These are phyloP conservation scores for Phalera bucephala DNA, from an alignment of 2,888 invertebrate genomes.

Conservation along the genomic window DNA sequence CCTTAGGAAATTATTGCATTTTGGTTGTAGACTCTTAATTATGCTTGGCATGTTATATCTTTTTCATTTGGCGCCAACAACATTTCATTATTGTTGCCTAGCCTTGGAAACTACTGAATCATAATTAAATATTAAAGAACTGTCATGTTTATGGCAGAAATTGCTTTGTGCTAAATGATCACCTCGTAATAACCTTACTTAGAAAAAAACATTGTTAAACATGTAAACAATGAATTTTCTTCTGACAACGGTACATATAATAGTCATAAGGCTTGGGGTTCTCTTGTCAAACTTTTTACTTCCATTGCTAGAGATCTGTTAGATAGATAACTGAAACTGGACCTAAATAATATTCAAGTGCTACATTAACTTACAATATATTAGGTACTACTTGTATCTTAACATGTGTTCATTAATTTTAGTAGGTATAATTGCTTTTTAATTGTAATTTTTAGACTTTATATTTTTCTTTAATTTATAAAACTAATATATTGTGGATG, in stretches of 20 bases:
- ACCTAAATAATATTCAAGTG: neutral
- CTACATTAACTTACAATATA: neutral
- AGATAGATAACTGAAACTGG: neutral
- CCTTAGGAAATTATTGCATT: slow-evolving; percentile 40
- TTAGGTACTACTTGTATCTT: neutral
- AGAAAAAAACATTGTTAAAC: too few relatives aligned
- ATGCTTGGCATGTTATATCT: slow-evolving; percentile 61
- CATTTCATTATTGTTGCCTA: neutral
- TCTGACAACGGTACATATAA: too few relatives aligned
- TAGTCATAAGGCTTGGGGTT: neutral
- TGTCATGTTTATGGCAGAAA: too few relatives aligned
- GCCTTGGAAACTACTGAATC: too few relatives aligned
- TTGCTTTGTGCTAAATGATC: too few relatives aligned
- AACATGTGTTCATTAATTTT: too few relatives aligned
- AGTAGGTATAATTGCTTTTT: slow-evolving; percentile 2
- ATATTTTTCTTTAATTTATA: slow-evolving; percentile 1
- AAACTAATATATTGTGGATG: slow-evolving; percentile 18
- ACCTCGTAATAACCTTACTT: too few relatives aligned
- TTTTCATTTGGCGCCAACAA: slow-evolving; percentile 32
- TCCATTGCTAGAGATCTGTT: neutral
- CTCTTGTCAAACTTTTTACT: neutral
- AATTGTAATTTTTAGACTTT: slow-evolving; percentile 7
- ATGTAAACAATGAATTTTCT: too few relatives aligned
- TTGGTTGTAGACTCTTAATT: slow-evolving; percentile 43
- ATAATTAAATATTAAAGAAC: too few relatives aligned